Base-by-base conservation (phyloP, 1,140 invertebrate genomes). In the Bombus soroeensis region DNA sequence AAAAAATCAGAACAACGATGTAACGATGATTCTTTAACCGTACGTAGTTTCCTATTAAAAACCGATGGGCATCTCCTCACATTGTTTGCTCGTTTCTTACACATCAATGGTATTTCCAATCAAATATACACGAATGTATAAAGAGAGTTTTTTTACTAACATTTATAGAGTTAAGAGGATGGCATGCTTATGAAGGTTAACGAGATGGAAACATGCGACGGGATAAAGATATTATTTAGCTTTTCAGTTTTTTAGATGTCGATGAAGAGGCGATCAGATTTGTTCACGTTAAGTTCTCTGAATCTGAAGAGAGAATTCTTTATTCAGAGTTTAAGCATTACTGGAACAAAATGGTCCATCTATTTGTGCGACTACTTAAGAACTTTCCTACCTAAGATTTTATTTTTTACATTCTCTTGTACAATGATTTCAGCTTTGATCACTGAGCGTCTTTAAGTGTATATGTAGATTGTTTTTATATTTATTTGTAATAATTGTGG, bases 381-480 rank as follows among this genome's bases (percentile, higher is more conserved):
- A 39, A 37, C 4, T 76, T 59, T 59, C 34, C 53, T 76, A 76
- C 32, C 74, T 62, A 57, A 41, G 72, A 73, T 73, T 73, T 53
- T 75, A 32, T 59, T 76, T 47, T 76, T 76, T 76, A 76, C 73
- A 39, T 59, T 43, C 39, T 72, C 39, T 41, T n/a, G 37, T 39
- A 41, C 1, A 37, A 80, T 79, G 32, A 53, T 79, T 85, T 32
- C 37, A 64, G 53, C n/a, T 84, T 53, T 41, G 22, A 71, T 84
- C 41, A 37, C 41, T 47, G 39, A 34, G 75, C 68, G 78, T 85
- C 28, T 34, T 66, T 72, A 9, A 43, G 59, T 81, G 62, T 85
- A 57, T 62, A 62, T 62, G 43, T 75, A 77, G 43, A 77, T 80
- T 34, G 53, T 79, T 84, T 84, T 80, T 84, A 59, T 79, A 79